phyloP scores from a whole-genome alignment of 2,113 vertebrate species.

The Solea solea region DNA sequence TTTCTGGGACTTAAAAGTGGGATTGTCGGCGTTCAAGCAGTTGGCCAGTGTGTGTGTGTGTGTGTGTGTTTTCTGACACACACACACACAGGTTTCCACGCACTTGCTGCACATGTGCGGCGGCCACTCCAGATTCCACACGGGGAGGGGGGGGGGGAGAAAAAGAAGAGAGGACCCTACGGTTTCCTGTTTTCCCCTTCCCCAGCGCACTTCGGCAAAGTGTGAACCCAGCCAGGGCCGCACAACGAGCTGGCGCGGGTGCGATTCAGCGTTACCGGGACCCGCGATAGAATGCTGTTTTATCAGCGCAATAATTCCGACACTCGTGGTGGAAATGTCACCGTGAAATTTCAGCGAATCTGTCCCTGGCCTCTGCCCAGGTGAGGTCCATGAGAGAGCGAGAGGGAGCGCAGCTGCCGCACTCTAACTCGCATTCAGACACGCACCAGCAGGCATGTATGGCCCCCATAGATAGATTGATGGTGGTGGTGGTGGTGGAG shows the following conservation, averaged over 20 bases:
- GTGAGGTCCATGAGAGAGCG: constrained; percentile 71
- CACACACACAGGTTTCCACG: constrained; percentile 40
- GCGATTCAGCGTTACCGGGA: constrained; percentile 56
- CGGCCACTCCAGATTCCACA: constrained; percentile 49
- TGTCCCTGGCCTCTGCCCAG: constrained; percentile 65
- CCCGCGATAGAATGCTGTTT: constrained; percentile 63
- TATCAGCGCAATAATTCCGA: constrained; percentile 64
- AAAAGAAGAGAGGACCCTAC: constrained; percentile 10
- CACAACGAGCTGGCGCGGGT: constrained; percentile 26
- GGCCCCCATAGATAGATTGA: constrained; percentile 78
- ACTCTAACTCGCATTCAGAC: constrained; percentile 80
- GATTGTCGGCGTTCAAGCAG: constrained; percentile 47
- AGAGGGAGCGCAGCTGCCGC: constrained; percentile 68
- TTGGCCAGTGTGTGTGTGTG: constrained; percentile 35
- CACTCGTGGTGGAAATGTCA: constrained; percentile 63
- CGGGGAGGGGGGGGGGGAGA: background rate
- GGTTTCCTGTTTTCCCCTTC: constrained; percentile 56
- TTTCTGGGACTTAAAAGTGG: constrained; percentile 60
- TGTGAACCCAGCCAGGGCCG: constrained; percentile 17
- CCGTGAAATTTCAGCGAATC: constrained; percentile 73
- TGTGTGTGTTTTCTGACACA: constrained; percentile 25
- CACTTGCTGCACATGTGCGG: constrained; percentile 41
- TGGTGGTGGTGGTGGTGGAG: constrained; percentile 36
- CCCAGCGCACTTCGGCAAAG: constrained; percentile 48
- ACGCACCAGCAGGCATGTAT: constrained; percentile 74